phyloP scores from a whole-genome alignment of 2,113 vertebrate species.

The Crypturellus undulatus region DNA sequence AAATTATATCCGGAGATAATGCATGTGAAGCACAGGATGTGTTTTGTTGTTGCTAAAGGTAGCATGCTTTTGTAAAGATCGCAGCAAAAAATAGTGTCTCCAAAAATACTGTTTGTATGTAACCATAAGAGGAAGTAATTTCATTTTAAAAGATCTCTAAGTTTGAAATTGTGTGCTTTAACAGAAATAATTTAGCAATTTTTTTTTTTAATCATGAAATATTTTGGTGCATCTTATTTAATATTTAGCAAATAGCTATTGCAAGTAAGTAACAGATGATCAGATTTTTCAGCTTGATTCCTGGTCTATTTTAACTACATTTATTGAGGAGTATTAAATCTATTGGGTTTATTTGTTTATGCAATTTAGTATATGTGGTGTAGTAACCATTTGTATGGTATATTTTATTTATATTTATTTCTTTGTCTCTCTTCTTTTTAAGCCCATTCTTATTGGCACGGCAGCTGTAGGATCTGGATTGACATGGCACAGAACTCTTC shows the following conservation, averaged over 20 bases:
- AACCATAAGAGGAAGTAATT: background rate
- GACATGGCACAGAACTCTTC: conserved; percentile 94
- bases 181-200: background rate
- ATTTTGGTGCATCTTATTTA: background rate
- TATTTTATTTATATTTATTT: background rate
- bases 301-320: background rate
- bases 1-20: background rate
- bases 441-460: conserved; percentile 90
- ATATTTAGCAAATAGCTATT: background rate
- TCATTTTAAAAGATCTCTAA: background rate
- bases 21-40: background rate
- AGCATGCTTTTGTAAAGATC: background rate
- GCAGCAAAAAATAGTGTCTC: background rate
- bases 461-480: conserved; percentile 89
- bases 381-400: background rate
- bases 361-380: background rate
- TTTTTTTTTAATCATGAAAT: background rate
- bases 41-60: background rate
- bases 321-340: background rate
- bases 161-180: background rate
- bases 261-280: background rate
- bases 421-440: background rate
- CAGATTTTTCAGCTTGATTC: background rate
- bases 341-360: background rate
- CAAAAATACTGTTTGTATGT: background rate